Evolutionary conservation across 2,797 vertebrate genomes (phyloP), one percentile per base, ranked within the genome.

Genomic region (Enteromius unitaeniatus): DNA sequence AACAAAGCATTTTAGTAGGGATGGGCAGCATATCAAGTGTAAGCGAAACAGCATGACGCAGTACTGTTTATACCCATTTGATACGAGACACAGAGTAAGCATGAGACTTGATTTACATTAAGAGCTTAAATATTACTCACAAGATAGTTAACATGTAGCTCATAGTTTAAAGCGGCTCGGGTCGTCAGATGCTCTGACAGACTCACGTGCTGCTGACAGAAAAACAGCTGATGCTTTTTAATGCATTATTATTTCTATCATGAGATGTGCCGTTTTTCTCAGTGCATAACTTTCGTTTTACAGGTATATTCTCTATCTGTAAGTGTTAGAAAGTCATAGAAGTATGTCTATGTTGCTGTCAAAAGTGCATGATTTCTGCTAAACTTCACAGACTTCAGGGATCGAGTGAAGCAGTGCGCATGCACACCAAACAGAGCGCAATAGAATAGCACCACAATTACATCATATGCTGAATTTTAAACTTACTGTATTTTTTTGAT

Each of bases 391-490:
- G 53, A 58, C 53, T 58, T 58, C 21, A n/a, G 53, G 53, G 3
- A 55, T 4, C 21, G 1, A n/a, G 21, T 0, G 1, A 3, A 0
- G 21, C 21, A 3, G 21, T 0, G 0, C 1, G 8, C 3, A 58
- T 4, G 53, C 1, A 3, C 53, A 3, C 8, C 1, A 58, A 58
- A 23, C n/a, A 58, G 51, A 55, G 53, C 21, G 3, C 53, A 55
- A 55, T n/a, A 55, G 53, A 10, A 55, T 55, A 55, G n/a, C 21
- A 55, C 8, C 21, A 55, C 53, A 55, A 55, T 55, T 55, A 9
- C n/a, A 9, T n/a, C 8, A n/a, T n/a, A n/a, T 9, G 53, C n/a
- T n/a, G 21, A 55, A 55, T 55, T n/a, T 55, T n/a, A 23, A 55
- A 58, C 21, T n/a, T 11, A n/a, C 1, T 55, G 21, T 4, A 58